Evolutionary conservation across 2,797 vertebrate genomes (phyloP).

Genomic region (Gambusia yucatana): DNA sequence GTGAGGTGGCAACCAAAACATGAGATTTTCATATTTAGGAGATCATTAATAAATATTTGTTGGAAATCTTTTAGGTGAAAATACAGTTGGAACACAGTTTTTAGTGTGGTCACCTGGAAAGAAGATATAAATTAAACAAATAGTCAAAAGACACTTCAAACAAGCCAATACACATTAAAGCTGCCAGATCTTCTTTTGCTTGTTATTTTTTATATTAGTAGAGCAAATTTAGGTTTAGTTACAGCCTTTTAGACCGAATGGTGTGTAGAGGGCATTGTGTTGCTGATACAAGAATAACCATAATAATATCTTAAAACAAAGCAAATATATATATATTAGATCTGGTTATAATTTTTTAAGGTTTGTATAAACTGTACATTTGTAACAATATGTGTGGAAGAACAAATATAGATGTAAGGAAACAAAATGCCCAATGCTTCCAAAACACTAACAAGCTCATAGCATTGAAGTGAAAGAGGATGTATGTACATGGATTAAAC

Average conservation of each 20-base stretch:
- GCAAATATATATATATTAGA: no score
- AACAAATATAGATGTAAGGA: background rate
- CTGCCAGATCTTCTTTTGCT: background rate
- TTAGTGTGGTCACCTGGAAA: constrained; percentile 23
- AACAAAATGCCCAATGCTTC: background rate
- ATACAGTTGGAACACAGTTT: background rate
- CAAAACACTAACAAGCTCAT: background rate
- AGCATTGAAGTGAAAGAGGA: background rate
- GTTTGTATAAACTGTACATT: background rate
- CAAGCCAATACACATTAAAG: background rate
- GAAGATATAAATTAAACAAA: constrained; percentile 26
- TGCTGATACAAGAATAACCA: background rate
- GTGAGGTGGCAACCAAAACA: background rate
- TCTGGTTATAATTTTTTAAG: background rate
- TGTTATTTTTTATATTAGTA: background rate
- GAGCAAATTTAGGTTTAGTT: background rate
- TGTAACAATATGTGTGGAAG: background rate
- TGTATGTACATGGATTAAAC: background rate
- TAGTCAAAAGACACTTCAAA: background rate
- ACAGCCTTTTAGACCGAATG: background rate
- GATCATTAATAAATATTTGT: background rate
- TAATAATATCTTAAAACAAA: background rate
- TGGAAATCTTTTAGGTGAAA: background rate
- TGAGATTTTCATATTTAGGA: background rate
- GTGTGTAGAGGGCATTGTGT: background rate